Evolutionary conservation across 2,113 vertebrate species (phyloP).

Genomic region (Vombatus ursinus): DNA sequence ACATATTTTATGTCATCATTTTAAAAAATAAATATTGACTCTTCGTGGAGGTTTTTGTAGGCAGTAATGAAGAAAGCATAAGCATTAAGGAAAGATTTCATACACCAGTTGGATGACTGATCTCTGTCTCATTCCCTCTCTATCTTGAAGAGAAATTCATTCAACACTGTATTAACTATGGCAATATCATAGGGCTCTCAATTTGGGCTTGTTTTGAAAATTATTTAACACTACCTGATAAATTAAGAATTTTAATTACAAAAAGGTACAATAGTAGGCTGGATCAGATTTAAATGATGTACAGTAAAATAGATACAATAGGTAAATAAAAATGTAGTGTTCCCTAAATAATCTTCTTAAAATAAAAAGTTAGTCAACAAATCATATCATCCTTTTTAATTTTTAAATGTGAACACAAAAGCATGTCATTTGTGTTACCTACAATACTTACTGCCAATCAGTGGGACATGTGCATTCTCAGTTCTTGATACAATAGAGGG

Average conservation of each 20-base stretch:
- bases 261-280: neutral
- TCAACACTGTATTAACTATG: neutral
- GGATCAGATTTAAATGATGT: neutral
- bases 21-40: slow-evolving; percentile 40
- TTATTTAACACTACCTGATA: slow-evolving; percentile 6
- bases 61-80: slow-evolving; percentile 55
- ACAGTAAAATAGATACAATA: neutral
- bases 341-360: neutral
- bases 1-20: slow-evolving; percentile 31
- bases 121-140: neutral
- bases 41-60: slow-evolving; percentile 3
- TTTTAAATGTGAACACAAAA: neutral
- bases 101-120: neutral
- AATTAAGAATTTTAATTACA: neutral
- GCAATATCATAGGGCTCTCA: neutral
- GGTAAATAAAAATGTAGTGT: neutral
- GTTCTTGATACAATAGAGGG: slow-evolving; percentile 93
- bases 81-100: neutral
- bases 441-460: slow-evolving; percentile 93
- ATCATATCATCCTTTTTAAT: neutral
- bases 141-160: neutral
- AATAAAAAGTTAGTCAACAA: slow-evolving; percentile 1
- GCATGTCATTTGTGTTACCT: neutral
- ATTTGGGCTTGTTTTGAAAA: neutral
- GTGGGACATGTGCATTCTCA: slow-evolving; percentile 89